Percentiles rank a stretch among this genome's conserved stretches.
Evolutionary conservation across 1,140 invertebrate genomes (phyloP).

Genomic region (Cydia splendana): DNA sequence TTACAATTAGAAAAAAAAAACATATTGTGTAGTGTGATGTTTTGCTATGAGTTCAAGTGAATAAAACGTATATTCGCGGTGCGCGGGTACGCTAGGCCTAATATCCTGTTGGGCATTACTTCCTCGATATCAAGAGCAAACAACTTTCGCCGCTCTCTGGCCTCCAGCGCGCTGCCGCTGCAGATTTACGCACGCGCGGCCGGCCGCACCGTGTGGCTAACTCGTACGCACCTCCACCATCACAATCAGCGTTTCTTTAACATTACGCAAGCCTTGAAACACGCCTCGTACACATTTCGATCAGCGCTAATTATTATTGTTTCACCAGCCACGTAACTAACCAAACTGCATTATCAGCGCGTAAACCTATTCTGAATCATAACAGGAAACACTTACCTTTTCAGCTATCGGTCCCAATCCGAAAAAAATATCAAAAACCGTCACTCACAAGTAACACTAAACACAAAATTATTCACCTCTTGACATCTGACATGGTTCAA

Average conservation of each 20-base stretch:
- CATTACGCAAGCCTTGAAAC: slow-evolving; percentile 46
- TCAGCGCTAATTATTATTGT: slow-evolving; percentile 5
- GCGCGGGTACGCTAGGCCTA: slow-evolving; percentile 41
- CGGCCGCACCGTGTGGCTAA: slow-evolving; percentile 14
- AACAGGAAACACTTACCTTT: slow-evolving; percentile 68
- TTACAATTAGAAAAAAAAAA: not conserved
- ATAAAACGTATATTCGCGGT: not conserved
- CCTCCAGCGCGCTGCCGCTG: slow-evolving; percentile 24
- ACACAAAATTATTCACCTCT: slow-evolving; percentile 75
- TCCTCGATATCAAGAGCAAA: slow-evolving; percentile 68
- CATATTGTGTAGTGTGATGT: not conserved
- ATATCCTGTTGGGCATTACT: slow-evolving; percentile 51
- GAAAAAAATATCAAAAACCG: slow-evolving; percentile 75
- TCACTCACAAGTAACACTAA: slow-evolving; percentile 74
- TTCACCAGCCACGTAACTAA: slow-evolving; percentile 25
- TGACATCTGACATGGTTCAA: slow-evolving; percentile 76
- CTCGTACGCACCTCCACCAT: slow-evolving; percentile 35
- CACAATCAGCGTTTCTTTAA: slow-evolving; percentile 38
- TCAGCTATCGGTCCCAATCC: slow-evolving; percentile 73
- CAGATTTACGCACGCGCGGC: slow-evolving; percentile 38
- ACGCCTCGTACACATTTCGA: slow-evolving; percentile 25
- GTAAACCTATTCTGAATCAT: slow-evolving; percentile 39
- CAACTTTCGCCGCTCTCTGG: slow-evolving; percentile 65
- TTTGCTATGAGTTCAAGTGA: not conserved
- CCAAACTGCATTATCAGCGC: slow-evolving; percentile 3